Percentiles rank a stretch among this genome's conserved stretches.
Conservation (phyloP, 1,140 invertebrate species). For the Drosophila melanica region DNA sequence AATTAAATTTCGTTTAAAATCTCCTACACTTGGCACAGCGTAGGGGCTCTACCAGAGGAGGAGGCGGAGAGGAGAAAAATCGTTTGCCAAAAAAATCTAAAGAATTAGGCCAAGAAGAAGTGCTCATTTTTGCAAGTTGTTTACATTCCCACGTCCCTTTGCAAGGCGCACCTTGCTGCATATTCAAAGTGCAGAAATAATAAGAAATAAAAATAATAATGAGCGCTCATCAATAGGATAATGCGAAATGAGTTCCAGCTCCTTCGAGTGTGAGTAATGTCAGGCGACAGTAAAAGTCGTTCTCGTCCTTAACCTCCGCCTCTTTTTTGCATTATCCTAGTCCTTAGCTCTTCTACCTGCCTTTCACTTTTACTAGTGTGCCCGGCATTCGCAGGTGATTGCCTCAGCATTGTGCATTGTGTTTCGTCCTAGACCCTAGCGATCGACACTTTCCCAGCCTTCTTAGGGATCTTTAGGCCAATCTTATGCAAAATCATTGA, state of each 20-base stretch:
- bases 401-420: not conserved
- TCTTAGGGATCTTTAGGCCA: slow-evolving; percentile 55
- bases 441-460: slow-evolving; percentile 54
- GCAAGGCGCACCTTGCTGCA: slow-evolving; percentile 55
- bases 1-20: slow-evolving; percentile 79
- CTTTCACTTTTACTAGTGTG: slow-evolving; percentile 19
- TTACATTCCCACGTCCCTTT: slow-evolving; percentile 76
- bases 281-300: slow-evolving; percentile 64
- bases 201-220: slow-evolving; percentile 71
- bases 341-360: slow-evolving; percentile 14
- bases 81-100: slow-evolving; percentile 41
- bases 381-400: slow-evolving; percentile 52
- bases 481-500: slow-evolving; percentile 79
- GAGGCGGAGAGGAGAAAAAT: slow-evolving; percentile 19
- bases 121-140: slow-evolving; percentile 51
- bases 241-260: slow-evolving; percentile 76
- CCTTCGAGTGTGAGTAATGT: slow-evolving; percentile 60
- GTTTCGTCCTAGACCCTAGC: not conserved
- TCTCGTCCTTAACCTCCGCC: slow-evolving; percentile 6
- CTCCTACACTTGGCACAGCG: not conserved
- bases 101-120: not conserved
- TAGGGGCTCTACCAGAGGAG: not conserved
- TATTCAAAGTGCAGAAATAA: slow-evolving; percentile 64
- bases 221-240: slow-evolving; percentile 73
- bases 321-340: slow-evolving; percentile 27